Conservation (phyloP, 2,888 invertebrate species). For the Agrotis clavis region DNA sequence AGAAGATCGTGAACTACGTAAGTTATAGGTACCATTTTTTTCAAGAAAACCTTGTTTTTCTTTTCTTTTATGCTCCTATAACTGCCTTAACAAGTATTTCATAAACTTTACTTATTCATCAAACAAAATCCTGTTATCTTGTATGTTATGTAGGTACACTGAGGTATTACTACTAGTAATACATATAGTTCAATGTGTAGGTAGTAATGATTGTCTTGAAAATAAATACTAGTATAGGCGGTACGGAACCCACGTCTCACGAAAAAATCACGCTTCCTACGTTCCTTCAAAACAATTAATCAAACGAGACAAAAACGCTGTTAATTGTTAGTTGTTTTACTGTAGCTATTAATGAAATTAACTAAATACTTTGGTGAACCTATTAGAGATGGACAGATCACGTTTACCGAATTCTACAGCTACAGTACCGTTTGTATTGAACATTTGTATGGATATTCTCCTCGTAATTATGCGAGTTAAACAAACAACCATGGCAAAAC, state of each 20-base stretch:
- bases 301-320: conserved; percentile 33
- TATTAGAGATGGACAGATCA: conserved; percentile 30
- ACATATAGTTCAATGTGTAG: no score
- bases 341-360: conserved; percentile 54
- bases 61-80: no score
- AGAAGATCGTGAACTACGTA: no score
- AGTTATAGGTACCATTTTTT: no score
- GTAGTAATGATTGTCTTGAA: not conserved
- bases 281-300: conserved; percentile 47
- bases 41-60: no score
- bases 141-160: no score
- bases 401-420: conserved; percentile 12
- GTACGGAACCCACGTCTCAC: conserved; percentile 38
- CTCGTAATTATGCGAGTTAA: conserved; percentile 35
- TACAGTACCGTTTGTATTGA: conserved; percentile 17
- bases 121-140: not conserved
- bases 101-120: not conserved
- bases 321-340: conserved; percentile 50
- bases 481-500: conserved; percentile 44
- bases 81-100: no score
- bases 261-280: conserved; percentile 11
- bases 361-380: conserved; percentile 31
- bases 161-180: no score
- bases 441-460: conserved; percentile 33
- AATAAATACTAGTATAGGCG: not conserved